A percentile compares a stretch with the other conserved stretches of the same genome.
These are phyloP conservation scores for Phaethornis superciliosus DNA, from an alignment of 2,113 vertebrate genomes.

Conservation along the genomic window DNA sequence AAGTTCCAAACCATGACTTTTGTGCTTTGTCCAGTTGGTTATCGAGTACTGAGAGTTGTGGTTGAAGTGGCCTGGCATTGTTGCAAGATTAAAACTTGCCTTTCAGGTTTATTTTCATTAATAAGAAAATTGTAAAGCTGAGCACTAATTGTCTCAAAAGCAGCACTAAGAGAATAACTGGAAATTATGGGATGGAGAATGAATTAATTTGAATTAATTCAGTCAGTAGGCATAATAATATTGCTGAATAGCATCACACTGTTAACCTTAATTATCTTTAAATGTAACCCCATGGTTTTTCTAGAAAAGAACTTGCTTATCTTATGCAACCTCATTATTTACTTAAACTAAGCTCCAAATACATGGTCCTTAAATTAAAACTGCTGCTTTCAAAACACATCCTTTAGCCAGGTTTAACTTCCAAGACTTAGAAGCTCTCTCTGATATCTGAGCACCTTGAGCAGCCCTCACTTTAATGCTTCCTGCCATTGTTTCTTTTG, in stretches of 20 bases:
- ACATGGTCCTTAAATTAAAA: background rate
- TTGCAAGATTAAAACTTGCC: slow-evolving; percentile 26
- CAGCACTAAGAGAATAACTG: background rate
- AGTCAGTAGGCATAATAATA: background rate
- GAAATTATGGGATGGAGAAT: background rate
- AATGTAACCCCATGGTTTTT: background rate
- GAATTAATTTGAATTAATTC: background rate
- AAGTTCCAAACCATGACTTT: slow-evolving; percentile 28
- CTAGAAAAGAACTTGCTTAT: background rate
- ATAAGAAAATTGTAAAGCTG: background rate
- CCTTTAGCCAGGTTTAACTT: background rate
- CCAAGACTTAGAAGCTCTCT: background rate
- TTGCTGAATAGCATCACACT: background rate
- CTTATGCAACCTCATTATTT: background rate
- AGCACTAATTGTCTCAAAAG: background rate
- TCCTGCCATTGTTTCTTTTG: background rate
- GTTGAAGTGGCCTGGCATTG: background rate
- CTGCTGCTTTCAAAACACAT: background rate
- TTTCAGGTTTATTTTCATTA: slow-evolving; percentile 32
- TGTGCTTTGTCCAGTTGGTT: slow-evolving; percentile 40
- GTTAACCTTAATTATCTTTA: background rate
- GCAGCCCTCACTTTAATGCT: background rate
- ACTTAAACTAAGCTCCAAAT: background rate
- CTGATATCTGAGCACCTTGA: background rate
- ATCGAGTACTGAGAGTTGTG: background rate